These are phyloP conservation scores for Apoda limacodes DNA, from an alignment of 2,888 invertebrate genomes.

Conservation along the genomic window DNA sequence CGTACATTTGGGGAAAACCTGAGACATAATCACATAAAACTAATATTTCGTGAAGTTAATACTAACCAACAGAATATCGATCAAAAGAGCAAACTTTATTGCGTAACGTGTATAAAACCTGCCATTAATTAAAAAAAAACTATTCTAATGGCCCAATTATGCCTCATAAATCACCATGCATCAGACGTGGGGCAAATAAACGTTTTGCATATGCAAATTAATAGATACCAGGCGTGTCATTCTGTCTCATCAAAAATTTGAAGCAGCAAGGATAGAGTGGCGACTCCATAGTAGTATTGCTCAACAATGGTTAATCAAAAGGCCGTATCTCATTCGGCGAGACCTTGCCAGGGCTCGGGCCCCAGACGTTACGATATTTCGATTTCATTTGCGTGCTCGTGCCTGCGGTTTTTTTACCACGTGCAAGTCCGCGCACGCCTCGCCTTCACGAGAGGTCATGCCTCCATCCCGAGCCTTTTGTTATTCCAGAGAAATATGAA, in stretches of 20 bases:
- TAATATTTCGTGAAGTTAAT: no score
- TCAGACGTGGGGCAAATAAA: no score
- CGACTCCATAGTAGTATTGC: slow-evolving; percentile 37
- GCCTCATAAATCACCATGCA: no score
- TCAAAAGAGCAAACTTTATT: no score
- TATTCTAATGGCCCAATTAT: no score
- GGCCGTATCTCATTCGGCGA: slow-evolving; percentile 57
- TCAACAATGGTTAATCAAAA: slow-evolving; percentile 67
- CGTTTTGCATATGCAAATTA: slow-evolving; percentile 1
- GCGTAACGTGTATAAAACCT: no score
- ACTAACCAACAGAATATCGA: no score
- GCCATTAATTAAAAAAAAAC: no score
- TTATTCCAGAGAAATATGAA: slow-evolving; percentile 60
- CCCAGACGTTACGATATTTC: slow-evolving; percentile 57
- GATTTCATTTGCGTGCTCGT: slow-evolving; percentile 68
- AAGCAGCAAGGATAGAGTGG: slow-evolving; percentile 11
- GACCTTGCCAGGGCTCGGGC: slow-evolving; percentile 36
- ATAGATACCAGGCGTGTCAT: slow-evolving; percentile 1
- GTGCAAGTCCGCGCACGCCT: slow-evolving; percentile 30
- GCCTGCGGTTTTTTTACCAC: slow-evolving; percentile 45
- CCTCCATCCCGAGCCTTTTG: slow-evolving; percentile 52
- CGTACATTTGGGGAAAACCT: slow-evolving; percentile 33
- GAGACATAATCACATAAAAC: slow-evolving; percentile 25
- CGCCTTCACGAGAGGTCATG: slow-evolving; percentile 51
- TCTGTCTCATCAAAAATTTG: slow-evolving; percentile 8